Base-by-base conservation (phyloP, 2,113 vertebrate genomes). In the Ploceus nigricollis region DNA sequence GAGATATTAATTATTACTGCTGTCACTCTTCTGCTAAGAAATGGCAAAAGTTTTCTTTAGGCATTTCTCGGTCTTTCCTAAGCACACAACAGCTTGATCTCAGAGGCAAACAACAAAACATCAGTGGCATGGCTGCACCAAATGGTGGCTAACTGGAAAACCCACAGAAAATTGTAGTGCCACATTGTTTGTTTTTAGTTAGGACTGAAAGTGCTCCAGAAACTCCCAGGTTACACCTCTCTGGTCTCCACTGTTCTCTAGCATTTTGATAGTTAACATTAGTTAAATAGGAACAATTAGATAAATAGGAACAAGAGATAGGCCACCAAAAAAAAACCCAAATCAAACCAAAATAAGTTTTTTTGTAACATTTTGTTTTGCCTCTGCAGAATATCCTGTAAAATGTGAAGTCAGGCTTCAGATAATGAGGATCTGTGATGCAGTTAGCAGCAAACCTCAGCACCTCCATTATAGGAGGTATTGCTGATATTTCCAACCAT, bases 1-100 rank as follows among this genome's bases (percentile, higher is more conserved):
- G 58, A 91, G 63, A 37, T 94, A 79, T 85, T 97, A 81, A 81
- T 92, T 93, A 94, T 96, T 93, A 56, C 44, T 92, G 60, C 58
- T 94, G 66, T 70, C 84, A 91, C 94, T 96, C 87, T 85, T 61
- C 39, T 77, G 17, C 48, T 82, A 89, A 78, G 50, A 75, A 87
- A 76, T 44, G 28, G 71, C 0, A 0, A 42, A 78, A 57, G n/a
- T 86, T 85, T 95, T 76, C 80, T 60, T 79, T 18, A 70, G 54
- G 27, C 1, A 3, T 39, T n/a, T 75, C 39, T 90, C 27, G 42
- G 31, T 44, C 5, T 65, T 23, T 69, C n/a, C 82, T 81, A 48
- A 45, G 51, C 8, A 24, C n/a, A 25, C 10, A 19, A 27, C 4
- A 56, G 35, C 37, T 79, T 68, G 44, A 77, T 33, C 20, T 25